phyloP scores from a whole-genome alignment of 2,888 invertebrate genomes.

The Clistopyga incitator region DNA sequence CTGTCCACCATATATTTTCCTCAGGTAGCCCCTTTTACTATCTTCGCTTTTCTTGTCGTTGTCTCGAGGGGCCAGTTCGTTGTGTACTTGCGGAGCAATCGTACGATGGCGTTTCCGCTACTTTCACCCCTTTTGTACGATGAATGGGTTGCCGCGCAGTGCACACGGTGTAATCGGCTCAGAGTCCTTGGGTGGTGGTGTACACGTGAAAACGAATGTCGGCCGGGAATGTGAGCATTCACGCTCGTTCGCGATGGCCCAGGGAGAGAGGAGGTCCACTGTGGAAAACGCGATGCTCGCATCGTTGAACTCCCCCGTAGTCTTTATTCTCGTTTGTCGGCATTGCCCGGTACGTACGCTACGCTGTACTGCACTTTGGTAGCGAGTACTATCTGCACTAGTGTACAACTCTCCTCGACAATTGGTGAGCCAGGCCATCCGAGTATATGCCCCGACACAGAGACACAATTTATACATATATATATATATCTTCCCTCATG shows the following conservation, averaged over 20 bases:
- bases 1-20: background rate
- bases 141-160: conserved; percentile 70
- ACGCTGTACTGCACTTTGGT: conserved; percentile 7
- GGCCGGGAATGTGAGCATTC: conserved; percentile 61
- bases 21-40: background rate
- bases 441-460: background rate
- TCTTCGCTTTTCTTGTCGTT: conserved; percentile 41
- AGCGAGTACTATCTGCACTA: conserved; percentile 39
- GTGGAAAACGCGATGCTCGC: conserved; percentile 50
- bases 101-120: conserved; percentile 72
- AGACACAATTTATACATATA: background rate
- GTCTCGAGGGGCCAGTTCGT: conserved; percentile 6
- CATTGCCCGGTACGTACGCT: conserved; percentile 31
- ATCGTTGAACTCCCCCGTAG: conserved; percentile 51
- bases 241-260: conserved; percentile 51
- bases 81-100: conserved; percentile 67
- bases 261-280: conserved; percentile 5
- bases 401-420: conserved; percentile 48
- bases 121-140: conserved; percentile 74
- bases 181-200: conserved; percentile 35
- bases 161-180: conserved; percentile 73
- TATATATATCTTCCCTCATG: background rate
- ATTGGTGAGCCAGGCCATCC: conserved; percentile 36
- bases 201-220: conserved; percentile 58
- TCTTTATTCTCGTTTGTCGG: conserved; percentile 64